phyloP scores from a whole-genome alignment of 92 coral and sea anemone species.

The Diadumene lineata region DNA sequence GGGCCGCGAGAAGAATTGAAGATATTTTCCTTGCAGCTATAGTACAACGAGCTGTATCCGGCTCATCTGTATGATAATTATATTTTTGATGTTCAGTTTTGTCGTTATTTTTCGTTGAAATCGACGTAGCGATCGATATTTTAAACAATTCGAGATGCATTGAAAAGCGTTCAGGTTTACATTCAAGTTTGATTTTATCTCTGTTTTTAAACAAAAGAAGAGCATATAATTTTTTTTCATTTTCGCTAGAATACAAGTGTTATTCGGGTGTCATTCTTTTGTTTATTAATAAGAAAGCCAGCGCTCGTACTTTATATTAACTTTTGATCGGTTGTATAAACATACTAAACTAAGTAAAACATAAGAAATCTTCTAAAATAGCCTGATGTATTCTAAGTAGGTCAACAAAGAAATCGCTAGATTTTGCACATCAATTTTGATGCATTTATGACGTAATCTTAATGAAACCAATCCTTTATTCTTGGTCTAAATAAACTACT shows the following conservation, averaged over 20 bases:
- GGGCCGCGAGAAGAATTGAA: constrained; percentile 3
- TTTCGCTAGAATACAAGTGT: not conserved
- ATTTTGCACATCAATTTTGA: not conserved
- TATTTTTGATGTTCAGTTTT: not conserved
- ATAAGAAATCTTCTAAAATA: constrained; percentile 1
- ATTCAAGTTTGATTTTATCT: constrained; percentile 4
- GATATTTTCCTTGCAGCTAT: constrained; percentile 4
- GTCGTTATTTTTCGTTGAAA: not conserved
- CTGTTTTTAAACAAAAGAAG: not conserved
- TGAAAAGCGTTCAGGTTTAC: not conserved
- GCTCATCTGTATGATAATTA: constrained; percentile 9
- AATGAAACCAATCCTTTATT: not conserved
- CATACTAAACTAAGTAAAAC: not conserved
- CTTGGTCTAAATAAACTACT: not conserved
- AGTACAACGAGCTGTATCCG: not conserved
- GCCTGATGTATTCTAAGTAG: constrained; percentile 1
- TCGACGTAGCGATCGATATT: not conserved
- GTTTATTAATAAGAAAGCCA: not conserved
- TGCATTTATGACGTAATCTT: not conserved
- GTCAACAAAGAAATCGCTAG: constrained; percentile 10
- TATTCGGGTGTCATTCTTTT: not conserved
- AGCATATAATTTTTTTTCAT: not conserved
- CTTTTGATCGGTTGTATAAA: not conserved
- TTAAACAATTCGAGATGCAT: not conserved
- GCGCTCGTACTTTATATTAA: not conserved